Evolutionary conservation across 2,888 invertebrate genomes (phyloP).

Genomic region (Parapristionchus giblindavisi): DNA sequence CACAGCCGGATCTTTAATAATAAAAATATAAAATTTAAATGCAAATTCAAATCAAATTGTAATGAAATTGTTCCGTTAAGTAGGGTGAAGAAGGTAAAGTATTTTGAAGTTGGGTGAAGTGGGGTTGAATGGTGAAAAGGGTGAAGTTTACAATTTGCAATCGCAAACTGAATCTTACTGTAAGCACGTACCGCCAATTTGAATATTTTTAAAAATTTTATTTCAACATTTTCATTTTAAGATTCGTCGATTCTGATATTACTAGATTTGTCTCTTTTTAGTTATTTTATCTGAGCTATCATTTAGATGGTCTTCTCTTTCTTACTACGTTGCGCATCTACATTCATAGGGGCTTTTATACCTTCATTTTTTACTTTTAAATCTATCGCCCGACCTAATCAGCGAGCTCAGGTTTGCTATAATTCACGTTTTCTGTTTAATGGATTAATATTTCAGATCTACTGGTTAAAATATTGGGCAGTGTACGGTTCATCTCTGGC

Average conservation of each 20-base stretch:
- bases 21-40: no score
- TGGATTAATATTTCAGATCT: background rate
- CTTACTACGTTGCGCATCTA: constrained; percentile 32
- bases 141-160: no score
- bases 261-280: background rate
- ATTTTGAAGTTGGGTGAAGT: no score
- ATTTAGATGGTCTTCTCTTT: constrained; percentile 28
- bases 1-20: no score
- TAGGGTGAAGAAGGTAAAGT: no score
- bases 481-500: constrained; percentile 17
- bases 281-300: no score
- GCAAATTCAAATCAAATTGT: no score
- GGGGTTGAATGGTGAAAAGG: no score
- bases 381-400: constrained; percentile 19
- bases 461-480: constrained; percentile 38
- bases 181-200: no score
- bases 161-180: no score
- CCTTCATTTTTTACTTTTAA: constrained; percentile 25
- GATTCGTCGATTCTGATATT: background rate
- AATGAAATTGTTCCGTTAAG: no score
- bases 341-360: constrained; percentile 26
- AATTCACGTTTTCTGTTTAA: background rate
- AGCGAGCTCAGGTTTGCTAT: constrained; percentile 22
- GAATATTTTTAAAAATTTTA: background rate
- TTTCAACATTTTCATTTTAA: background rate